Conservation (phyloP, 2,797 vertebrate genomes). For the Parauchenoglanis punctatus region DNA sequence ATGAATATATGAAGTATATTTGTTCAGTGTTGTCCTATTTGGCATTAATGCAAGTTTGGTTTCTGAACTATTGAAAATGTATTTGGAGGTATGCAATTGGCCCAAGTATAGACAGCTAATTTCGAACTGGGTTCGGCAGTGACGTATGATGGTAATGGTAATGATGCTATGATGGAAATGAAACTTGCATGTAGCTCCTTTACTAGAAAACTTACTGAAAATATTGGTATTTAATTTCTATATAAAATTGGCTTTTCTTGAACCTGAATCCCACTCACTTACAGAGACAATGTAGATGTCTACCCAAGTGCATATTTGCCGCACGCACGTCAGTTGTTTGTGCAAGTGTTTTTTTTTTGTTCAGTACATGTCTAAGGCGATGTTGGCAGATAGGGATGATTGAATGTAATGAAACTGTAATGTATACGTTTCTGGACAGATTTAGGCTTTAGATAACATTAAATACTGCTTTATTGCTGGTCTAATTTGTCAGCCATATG, state of each 20-base stretch:
- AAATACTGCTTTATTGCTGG: slow-evolving; percentile 34
- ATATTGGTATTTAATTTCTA: neutral
- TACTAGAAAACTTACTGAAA: neutral
- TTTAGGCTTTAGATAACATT: slow-evolving; percentile 30
- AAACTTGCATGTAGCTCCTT: slow-evolving; percentile 27
- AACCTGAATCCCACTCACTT: slow-evolving; percentile 7
- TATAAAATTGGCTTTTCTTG: neutral
- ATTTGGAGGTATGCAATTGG: neutral
- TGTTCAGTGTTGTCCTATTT: neutral
- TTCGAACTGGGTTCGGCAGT: neutral
- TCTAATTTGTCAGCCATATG: neutral
- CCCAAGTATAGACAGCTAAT: neutral
- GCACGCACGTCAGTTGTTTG: slow-evolving; percentile 38
- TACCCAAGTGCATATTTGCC: slow-evolving; percentile 26
- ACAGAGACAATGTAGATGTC: neutral
- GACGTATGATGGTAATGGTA: neutral
- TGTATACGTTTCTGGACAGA: slow-evolving; percentile 30
- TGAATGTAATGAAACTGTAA: slow-evolving; percentile 54
- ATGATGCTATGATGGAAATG: neutral
- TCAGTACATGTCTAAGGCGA: slow-evolving; percentile 23
- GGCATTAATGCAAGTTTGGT: neutral
- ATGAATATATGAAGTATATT: neutral
- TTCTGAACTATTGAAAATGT: neutral
- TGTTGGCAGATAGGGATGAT: slow-evolving; percentile 34
- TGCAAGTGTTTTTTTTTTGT: slow-evolving; percentile 12